Evolutionary conservation across 2,888 invertebrate species (phyloP).

Genomic region (Cremastinae sp.): DNA sequence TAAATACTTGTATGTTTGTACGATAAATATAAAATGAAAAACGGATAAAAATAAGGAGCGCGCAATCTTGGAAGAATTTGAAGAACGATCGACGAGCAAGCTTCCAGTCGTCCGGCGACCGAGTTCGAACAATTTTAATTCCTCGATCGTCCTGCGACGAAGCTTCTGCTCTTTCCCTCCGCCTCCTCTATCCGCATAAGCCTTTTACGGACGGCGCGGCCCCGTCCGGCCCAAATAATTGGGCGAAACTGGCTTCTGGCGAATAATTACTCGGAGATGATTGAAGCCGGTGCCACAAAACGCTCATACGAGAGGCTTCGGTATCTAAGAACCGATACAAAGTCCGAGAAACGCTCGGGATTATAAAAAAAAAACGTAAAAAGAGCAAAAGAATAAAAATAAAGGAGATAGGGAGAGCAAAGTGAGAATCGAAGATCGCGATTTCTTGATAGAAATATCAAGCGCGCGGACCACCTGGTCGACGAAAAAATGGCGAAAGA

Average conservation of each 20-base stretch:
- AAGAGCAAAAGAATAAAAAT: too few species aligned
- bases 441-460: background rate
- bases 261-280: constrained; percentile 73
- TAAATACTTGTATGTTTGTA: background rate
- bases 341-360: constrained; percentile 36
- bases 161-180: constrained; percentile 34
- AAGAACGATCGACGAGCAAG: constrained; percentile 35
- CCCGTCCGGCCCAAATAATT: constrained; percentile 71
- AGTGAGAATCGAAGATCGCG: constrained; percentile 5
- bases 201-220: constrained; percentile 51
- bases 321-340: constrained; percentile 44
- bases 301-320: constrained; percentile 32
- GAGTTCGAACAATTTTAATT: constrained; percentile 75
- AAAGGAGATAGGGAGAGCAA: too few species aligned
- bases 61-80: constrained; percentile 45
- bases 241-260: constrained; percentile 71
- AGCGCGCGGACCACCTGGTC: too few species aligned
- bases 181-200: constrained; percentile 21
- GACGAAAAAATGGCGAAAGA: background rate
- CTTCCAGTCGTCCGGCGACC: constrained; percentile 51
- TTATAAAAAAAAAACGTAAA: constrained; percentile 24
- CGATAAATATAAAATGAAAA: too few species aligned
- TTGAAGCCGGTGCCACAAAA: constrained; percentile 62
- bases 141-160: constrained; percentile 69
- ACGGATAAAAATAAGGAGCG: background rate